Base-by-base conservation (phyloP, 2,888 invertebrate species). In the Carterocephalus palaemon region DNA sequence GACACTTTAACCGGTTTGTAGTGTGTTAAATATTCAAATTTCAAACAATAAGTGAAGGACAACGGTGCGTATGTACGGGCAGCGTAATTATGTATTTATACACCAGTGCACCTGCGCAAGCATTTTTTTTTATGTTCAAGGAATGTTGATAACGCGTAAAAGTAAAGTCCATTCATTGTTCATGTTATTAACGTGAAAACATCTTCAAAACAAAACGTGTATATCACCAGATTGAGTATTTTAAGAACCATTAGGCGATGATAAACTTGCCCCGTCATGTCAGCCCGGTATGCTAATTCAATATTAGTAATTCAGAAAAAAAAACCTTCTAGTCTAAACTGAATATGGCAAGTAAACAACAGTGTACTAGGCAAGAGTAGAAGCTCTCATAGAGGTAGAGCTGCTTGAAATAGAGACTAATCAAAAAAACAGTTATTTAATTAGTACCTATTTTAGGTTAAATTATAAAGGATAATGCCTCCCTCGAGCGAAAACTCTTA, bases 101-200 rank as follows among this genome's bases (percentile, higher is more conserved):
- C 74, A 75, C 69, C 60, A 60, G 67, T 47, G 59, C 62, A 64
- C 60, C 66, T 68, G 70, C 72, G 33, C 41, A 41, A 41, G 33
- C 41, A 32, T 19, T 20, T 32, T 28, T 70, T 72, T 74, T 73
- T 70, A 66, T 71, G 71, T 72, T 26, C 41, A n/a, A 48, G 57
- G 58, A 56, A 57, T 54, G 48, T 43, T 17, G 17, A 32, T 31
- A 19, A 32, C 13, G 41, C 20, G 28, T 20, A 22, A 8, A 13
- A 26, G 33, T 20, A 4, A 13, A 33, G 33, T 33, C 12, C 12
- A 33, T 22, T 22, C 33, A 22, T 33, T n/a, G n/a, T n/a, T 22
- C 26, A 26, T 26, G 10, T 12, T 6, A 12, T 26, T 26, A 26
- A 10, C 12, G 2, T n/a, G n/a, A n/a, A n/a, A n/a, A n/a, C n/a